These are phyloP conservation scores for Chromobotia macracanthus DNA, from an alignment of 2,797 vertebrate genomes.

Conservation along the genomic window DNA sequence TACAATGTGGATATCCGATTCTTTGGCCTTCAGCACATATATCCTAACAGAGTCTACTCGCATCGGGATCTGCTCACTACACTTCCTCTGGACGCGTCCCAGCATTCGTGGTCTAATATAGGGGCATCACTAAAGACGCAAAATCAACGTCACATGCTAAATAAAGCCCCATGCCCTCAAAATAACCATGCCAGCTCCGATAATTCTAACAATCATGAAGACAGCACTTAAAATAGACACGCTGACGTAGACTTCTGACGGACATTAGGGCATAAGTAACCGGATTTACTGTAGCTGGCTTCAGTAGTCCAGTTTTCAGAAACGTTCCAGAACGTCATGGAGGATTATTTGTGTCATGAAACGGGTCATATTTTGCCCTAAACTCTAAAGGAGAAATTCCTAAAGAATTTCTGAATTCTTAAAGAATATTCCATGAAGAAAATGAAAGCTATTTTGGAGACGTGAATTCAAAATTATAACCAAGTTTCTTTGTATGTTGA, in stretches of 20 bases:
- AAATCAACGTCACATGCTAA: conserved; percentile 38
- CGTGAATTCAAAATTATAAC: too few relatives aligned
- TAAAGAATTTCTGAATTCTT: too few relatives aligned
- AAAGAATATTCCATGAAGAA: background rate
- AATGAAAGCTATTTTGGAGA: background rate
- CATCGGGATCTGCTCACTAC: conserved; percentile 19
- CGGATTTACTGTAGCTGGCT: conserved; percentile 72
- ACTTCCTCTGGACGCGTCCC: conserved; percentile 22
- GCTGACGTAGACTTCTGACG: background rate
- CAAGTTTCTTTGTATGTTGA: too few relatives aligned
- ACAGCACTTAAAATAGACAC: background rate
- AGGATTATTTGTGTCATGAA: background rate
- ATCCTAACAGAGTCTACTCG: conserved; percentile 18
- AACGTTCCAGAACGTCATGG: background rate
- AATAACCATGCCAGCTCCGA: conserved; percentile 17
- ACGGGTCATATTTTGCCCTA: background rate
- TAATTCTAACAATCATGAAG: conserved; percentile 35
- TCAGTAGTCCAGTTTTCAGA: conserved; percentile 62
- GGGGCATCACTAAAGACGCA: conserved; percentile 11
- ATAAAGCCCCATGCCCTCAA: conserved; percentile 20
- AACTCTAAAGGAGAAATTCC: background rate
- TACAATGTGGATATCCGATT: conserved; percentile 22
- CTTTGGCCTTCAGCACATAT: conserved; percentile 18
- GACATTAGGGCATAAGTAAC: conserved; percentile 36
- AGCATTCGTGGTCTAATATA: conserved; percentile 33